Base-by-base conservation (phyloP, 2,113 vertebrate genomes). In the Rhipidura dahli region DNA sequence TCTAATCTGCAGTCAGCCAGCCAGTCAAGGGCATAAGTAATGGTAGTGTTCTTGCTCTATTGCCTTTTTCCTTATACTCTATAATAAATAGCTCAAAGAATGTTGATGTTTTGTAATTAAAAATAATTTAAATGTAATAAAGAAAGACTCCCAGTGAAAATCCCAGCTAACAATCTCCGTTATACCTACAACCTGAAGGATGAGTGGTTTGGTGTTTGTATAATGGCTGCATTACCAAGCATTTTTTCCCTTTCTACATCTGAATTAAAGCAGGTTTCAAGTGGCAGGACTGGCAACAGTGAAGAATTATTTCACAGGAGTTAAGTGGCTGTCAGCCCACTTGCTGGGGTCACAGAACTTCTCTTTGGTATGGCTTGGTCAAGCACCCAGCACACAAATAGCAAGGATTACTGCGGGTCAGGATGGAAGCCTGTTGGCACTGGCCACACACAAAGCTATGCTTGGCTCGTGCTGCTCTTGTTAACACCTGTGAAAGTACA, bases 1-100 rank as follows among this genome's bases (percentile, higher is more conserved):
- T 66, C 90, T 93, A 83, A 89, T 93, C 86, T 90, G 87, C 84
- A 90, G 50, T 91, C 75, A 81, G 64, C 53, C 76, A 96, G 63
- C 75, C 87, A 96, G 68, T 87, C 85, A 92, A 94, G 69, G 72
- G 45, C 51, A 71, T 86, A 89, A 84, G 42, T 84, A 81, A 84
- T 42, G 18, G 49, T 63, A 53, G 39, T 49, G 61, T 71, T 92
- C 49, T 61, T 78, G 39, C 68, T 93, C 7, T 64, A 30, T 93
- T 65, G n/a, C 49, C 71, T 93, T 75, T 85, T 93, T 47, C 53
- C n/a, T 64, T 61, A 40, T 39, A 33, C 15, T 64, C 31, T 49
- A 1, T 63, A 60, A 82, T 68, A 70, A 89, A 78, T 56, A 75
- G 44, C 71, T 84, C 33, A 28, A 65, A 53, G 35, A 78, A 78